These are phyloP conservation scores for Aspidoscelis tigris DNA, from an alignment of 2,113 vertebrate genomes.

Conservation along the genomic window DNA sequence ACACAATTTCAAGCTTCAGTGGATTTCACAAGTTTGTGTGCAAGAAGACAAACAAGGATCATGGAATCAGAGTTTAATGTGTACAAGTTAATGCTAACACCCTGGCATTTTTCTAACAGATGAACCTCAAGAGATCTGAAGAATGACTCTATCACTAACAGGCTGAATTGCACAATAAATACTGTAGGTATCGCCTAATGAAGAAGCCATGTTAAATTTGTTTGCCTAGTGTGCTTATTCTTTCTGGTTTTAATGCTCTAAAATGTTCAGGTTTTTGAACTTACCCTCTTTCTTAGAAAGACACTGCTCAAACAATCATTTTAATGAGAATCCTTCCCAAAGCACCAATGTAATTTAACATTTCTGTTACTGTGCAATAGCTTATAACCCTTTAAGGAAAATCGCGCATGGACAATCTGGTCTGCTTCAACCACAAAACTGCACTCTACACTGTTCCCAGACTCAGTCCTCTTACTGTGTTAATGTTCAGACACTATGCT, in stretches of 20 bases:
- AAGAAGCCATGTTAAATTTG: conserved; percentile 12
- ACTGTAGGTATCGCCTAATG: background rate
- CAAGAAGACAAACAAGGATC: conserved; percentile 53
- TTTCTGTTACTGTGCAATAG: background rate
- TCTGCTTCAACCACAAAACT: background rate
- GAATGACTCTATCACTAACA: background rate
- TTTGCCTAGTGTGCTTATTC: background rate
- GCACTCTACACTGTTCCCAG: background rate
- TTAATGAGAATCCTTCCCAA: background rate
- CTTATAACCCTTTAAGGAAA: background rate
- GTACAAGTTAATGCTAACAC: background rate
- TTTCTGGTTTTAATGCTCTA: conserved; percentile 12
- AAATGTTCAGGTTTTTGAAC: background rate
- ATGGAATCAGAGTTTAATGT: conserved; percentile 29
- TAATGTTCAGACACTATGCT: background rate
- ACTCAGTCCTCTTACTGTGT: background rate
- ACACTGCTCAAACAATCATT: background rate
- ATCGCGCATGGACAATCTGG: background rate
- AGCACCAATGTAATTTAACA: background rate
- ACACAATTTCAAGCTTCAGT: conserved; percentile 51
- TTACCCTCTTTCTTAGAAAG: background rate
- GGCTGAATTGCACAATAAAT: background rate
- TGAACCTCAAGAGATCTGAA: background rate
- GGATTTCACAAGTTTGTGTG: conserved; percentile 54
- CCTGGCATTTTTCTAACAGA: background rate